Conservation (phyloP, 2,113 vertebrate species). For the Diphyllodes magnificus region DNA sequence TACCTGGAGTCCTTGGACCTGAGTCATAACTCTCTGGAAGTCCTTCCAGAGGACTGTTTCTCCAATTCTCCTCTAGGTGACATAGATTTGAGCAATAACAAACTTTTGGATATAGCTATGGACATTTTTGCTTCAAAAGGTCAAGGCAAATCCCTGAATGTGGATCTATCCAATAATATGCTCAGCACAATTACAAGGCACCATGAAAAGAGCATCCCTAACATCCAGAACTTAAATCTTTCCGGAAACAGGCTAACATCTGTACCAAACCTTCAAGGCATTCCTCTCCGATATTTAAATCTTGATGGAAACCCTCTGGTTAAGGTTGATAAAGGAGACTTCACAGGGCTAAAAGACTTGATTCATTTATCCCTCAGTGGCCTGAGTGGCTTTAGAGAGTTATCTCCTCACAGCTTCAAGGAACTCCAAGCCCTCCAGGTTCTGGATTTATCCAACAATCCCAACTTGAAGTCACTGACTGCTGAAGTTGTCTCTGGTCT, state of each 20-base stretch:
- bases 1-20: slow-evolving; percentile 93
- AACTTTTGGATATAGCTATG: slow-evolving; percentile 77
- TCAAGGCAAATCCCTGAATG: slow-evolving; percentile 77
- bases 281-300: slow-evolving; percentile 85
- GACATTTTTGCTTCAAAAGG: slow-evolving; percentile 78
- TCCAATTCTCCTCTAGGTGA: slow-evolving; percentile 83
- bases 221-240: slow-evolving; percentile 87
- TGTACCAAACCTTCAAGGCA: slow-evolving; percentile 76
- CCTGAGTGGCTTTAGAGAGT: slow-evolving; percentile 68
- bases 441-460: slow-evolving; percentile 88
- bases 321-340: slow-evolving; percentile 71
- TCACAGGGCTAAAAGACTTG: slow-evolving; percentile 79
- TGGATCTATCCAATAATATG: slow-evolving; percentile 88
- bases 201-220: slow-evolving; percentile 19
- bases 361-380: slow-evolving; percentile 84
- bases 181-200: slow-evolving; percentile 67
- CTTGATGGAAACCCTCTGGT: slow-evolving; percentile 85
- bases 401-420: slow-evolving; percentile 77
- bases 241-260: slow-evolving; percentile 77
- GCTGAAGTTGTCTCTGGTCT: slow-evolving; percentile 80
- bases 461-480: slow-evolving; percentile 70
- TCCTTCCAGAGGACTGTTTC: slow-evolving; percentile 78
- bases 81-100: slow-evolving; percentile 90
- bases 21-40: slow-evolving; percentile 85
- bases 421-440: slow-evolving; percentile 84